Conservation (phyloP, 2,888 invertebrate genomes). For the Frankliniella intonsa region DNA sequence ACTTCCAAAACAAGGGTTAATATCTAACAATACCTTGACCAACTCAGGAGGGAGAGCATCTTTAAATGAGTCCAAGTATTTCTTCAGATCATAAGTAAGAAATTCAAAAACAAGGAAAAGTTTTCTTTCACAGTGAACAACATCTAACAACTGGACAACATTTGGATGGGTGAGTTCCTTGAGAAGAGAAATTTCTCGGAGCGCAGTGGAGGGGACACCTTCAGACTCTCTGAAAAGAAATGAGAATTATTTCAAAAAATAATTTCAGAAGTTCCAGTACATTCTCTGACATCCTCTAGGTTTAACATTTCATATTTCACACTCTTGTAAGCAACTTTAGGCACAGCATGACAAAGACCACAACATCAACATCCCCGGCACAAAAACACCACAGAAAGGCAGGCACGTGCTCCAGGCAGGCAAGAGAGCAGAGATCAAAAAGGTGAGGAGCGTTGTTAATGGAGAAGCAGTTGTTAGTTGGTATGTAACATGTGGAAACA, state of each 20-base stretch:
- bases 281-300: too few relatives aligned
- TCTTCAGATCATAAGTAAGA: conserved; percentile 87
- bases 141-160: conserved; percentile 85
- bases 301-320: too few relatives aligned
- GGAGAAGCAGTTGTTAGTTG: conserved; percentile 39
- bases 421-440: background rate
- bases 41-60: conserved; percentile 58
- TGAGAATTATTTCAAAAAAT: background rate
- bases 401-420: conserved; percentile 4
- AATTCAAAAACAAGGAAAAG: conserved; percentile 93
- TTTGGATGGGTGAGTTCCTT: conserved; percentile 86
- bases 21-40: conserved; percentile 56
- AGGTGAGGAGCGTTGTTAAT: conserved; percentile 28
- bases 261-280: background rate
- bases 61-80: conserved; percentile 70
- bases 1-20: conserved; percentile 32
- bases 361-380: background rate
- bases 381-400: background rate
- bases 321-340: too few relatives aligned
- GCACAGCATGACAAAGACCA: background rate
- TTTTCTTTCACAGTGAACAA: conserved; percentile 77
- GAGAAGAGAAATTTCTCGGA: conserved; percentile 90
- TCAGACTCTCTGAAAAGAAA: conserved; percentile 72
- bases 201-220: conserved; percentile 95
- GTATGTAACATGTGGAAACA: background rate